Conservation (phyloP, 2,888 invertebrate genomes). For the Hedychridium roseum region DNA sequence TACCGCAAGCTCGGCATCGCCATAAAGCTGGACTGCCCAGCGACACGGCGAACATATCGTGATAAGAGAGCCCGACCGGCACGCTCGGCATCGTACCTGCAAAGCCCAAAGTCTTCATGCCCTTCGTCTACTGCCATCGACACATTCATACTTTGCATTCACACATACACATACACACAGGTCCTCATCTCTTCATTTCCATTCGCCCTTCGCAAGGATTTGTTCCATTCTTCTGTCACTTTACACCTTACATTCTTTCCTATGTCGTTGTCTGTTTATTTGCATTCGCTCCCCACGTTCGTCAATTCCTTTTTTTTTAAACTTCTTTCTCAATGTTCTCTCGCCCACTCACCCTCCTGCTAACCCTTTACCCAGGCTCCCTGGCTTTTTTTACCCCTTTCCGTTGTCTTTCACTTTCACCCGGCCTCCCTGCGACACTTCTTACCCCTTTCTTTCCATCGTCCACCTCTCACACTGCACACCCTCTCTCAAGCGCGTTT, state of each 20-base stretch:
- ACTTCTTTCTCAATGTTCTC: too few relatives aligned
- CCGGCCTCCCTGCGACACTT: too few relatives aligned
- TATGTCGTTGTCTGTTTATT: neutral
- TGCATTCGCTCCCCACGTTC: neutral
- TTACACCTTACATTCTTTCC: neutral
- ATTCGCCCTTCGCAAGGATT: conserved; percentile 1
- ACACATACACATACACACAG: conserved; percentile 2
- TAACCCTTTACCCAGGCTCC: too few relatives aligned
- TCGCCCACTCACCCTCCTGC: too few relatives aligned
- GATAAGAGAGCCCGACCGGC: conserved; percentile 72
- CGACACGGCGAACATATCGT: conserved; percentile 83
- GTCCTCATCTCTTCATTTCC: neutral
- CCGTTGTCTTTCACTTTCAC: too few relatives aligned
- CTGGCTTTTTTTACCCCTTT: too few relatives aligned
- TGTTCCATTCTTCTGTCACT: neutral
- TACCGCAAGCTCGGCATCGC: conserved; percentile 84
- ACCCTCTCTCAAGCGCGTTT: too few relatives aligned
- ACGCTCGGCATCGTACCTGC: conserved; percentile 60
- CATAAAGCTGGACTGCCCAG: conserved; percentile 78
- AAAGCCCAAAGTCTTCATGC: conserved; percentile 56
- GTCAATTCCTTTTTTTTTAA: too few relatives aligned
- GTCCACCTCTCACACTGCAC: too few relatives aligned
- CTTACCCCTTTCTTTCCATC: too few relatives aligned
- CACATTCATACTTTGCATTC: conserved; percentile 5
- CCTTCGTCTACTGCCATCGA: conserved; percentile 18